Conservation (phyloP, 2,113 vertebrate genomes). For the Chinchilla lanigera region DNA sequence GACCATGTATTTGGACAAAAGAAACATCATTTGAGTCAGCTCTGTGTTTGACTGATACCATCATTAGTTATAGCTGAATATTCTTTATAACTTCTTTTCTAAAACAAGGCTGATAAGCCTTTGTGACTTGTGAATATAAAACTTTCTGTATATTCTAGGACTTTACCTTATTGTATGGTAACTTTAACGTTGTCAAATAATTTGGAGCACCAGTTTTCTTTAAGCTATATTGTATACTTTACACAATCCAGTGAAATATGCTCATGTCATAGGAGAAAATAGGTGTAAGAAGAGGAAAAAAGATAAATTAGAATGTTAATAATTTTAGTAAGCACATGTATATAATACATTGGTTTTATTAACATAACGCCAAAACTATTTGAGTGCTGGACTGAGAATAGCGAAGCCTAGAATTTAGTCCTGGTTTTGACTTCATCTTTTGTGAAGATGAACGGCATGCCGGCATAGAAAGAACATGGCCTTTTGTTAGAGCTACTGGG, state of each 20-base stretch:
- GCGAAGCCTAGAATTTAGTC: not conserved
- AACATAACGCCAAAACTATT: not conserved
- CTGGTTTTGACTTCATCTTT: not conserved
- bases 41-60: not conserved
- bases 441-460: not conserved
- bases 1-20: not conserved
- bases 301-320: not conserved
- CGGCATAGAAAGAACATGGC: not conserved
- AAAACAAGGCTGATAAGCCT: not conserved
- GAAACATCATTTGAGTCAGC: not conserved
- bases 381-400: not conserved
- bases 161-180: not conserved
- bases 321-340: not conserved
- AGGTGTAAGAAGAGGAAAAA: not conserved
- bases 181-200: not conserved
- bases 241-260: not conserved
- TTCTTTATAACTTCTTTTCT: not conserved
- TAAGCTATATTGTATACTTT: not conserved
- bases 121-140: not conserved
- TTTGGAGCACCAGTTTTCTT: not conserved
- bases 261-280: not conserved
- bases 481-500: not conserved
- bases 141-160: not conserved
- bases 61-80: not conserved
- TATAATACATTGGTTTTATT: not conserved